Percentiles rank a stretch among this genome's conserved stretches.
These are phyloP conservation scores for Baryphthengus martii DNA, from an alignment of 2,113 vertebrate genomes.

Conservation along the genomic window DNA sequence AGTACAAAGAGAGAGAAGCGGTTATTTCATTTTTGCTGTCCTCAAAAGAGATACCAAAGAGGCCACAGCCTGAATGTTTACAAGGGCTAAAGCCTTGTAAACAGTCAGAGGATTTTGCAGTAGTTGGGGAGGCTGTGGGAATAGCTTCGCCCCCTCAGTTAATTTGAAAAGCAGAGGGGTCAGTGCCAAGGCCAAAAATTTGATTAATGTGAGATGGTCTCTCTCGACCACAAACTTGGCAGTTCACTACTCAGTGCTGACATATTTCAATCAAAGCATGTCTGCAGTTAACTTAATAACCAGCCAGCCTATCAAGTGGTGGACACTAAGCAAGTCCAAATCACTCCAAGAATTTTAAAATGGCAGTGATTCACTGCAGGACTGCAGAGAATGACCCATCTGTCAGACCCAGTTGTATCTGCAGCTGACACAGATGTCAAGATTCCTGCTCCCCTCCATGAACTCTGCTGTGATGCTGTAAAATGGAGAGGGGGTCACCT, in stretches of 20 bases:
- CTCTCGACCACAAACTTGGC: background rate
- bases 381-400: slow-evolving; percentile 1
- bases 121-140: background rate
- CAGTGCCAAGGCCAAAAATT: background rate
- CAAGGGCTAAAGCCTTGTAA: background rate
- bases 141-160: background rate
- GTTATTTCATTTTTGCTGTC: background rate
- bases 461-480: background rate
- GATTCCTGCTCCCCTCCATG: background rate
- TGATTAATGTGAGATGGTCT: slow-evolving; percentile 3
- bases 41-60: background rate
- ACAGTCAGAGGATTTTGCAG: background rate
- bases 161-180: background rate
- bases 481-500: slow-evolving; percentile 26
- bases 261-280: slow-evolving; percentile 42
- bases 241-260: background rate
- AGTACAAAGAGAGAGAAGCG: background rate
- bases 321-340: background rate
- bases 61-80: background rate
- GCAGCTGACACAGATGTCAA: background rate
- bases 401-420: background rate
- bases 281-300: background rate
- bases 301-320: background rate
- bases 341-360: background rate
- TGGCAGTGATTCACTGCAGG: background rate